Evolutionary conservation across 2,113 vertebrate species (phyloP).

Genomic region (Pomatorhinus ruficollis): DNA sequence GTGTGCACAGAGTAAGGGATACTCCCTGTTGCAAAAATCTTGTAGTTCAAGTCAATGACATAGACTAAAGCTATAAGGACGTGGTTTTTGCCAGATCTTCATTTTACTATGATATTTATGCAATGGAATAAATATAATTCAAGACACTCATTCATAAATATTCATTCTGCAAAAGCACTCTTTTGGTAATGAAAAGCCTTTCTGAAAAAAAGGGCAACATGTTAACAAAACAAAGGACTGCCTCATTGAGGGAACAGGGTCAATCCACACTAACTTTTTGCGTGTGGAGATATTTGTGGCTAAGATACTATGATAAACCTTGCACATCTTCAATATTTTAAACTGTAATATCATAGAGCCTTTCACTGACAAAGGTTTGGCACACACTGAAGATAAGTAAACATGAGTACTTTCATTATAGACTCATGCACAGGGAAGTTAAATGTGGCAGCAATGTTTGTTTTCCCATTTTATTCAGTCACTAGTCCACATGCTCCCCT

Average conservation of each 20-base stretch:
- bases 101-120: background rate
- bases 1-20: background rate
- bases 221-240: background rate
- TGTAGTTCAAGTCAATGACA: background rate
- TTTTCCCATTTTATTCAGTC: background rate
- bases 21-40: background rate
- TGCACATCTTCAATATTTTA: background rate
- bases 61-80: background rate
- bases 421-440: background rate
- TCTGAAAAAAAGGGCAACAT: background rate
- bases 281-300: background rate
- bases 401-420: background rate
- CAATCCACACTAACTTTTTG: background rate
- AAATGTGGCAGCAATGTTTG: background rate
- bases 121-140: background rate
- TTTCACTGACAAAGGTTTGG: background rate
- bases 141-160: background rate
- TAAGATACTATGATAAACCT: background rate
- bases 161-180: background rate
- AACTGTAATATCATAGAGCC: background rate
- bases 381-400: rapidly evolving
- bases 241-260: background rate
- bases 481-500: background rate
- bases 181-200: background rate
- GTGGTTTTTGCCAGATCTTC: background rate